Base-by-base conservation (phyloP, 2,888 invertebrate species). In the Drosophila quasianomalipes region DNA sequence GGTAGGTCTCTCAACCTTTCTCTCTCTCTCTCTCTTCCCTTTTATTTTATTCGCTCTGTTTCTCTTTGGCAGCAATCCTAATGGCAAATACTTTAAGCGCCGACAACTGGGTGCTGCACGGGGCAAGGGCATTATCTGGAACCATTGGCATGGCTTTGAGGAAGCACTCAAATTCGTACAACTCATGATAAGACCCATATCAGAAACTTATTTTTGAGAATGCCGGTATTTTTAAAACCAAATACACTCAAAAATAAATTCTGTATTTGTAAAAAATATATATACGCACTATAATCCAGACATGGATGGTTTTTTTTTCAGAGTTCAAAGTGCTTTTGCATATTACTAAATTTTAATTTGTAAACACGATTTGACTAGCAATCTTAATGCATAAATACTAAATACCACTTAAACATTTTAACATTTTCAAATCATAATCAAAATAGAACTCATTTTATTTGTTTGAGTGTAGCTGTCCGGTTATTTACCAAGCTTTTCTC, bases 171-270 rank as follows among this genome's bases (percentile, higher is more conserved):
- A 94, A 70, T 94, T 94, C 79, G 94, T 95, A 1, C 94, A 95
- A 82, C 95, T 96, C 94, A 94, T 96, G 94, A 95, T 96, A 55
- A 93, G 96, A 61, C 95, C 96, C 28, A 68, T 76, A 39, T 61
- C 73, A 37, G 51, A 10, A 31, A 16, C 31, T 1, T 30, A 67
- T n/a, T 51, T 31, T 12, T 51, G 22, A 61, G 19, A 4, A 35
- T 14, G 4, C 2, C 1, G 35, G 14, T 14, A 14, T 35, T 14
- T 4, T 14, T 14, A 14, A 5, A 35, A 35, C 5, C 5, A 35
- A 35, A 16, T 35, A 35, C 35, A 2, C 16, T 16, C 35, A 16
- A 35, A 5, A 35, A 35, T 5, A 35, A 16, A 35, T 35, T 35
- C 35, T 35, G 5, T 16, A 16, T 16, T 16, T 14, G 14, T 5